Evolutionary conservation across 1,140 invertebrate genomes (phyloP), one percentile per base, ranked within the genome.

Genomic region (Oedothorax gibbosus): DNA sequence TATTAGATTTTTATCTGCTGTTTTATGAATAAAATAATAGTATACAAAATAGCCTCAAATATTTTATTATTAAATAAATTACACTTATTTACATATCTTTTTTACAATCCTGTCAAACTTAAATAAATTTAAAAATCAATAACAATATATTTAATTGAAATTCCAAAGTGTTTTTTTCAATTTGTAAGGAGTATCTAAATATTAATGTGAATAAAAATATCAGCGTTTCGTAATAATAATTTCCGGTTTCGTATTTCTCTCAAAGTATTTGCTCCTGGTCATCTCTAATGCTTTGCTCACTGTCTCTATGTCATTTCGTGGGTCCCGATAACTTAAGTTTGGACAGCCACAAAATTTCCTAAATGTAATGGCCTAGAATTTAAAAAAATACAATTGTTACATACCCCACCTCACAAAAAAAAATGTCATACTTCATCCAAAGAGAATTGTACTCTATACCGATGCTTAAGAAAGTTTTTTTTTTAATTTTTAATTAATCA

Each of bases 331-430:
- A 14, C 21, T 50, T 15, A 88, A 60, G 54, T n/a, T 66, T 12
- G 87, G 85, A 78, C 88, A 88, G 65, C 75, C 62, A 82, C 86
- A 87, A 51, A 77, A 50, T 21, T 11, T 11, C 5, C 88, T 49
- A 10, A 85, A 35, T 64, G 81, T 71, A 7, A 88, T 10, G 6
- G 87, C 83, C 83, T 85, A 35, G 35, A 73, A 75, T 8, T 11
- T n/a, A 62, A n/a, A 7, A 62, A 62, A n/a, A n/a, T 62, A 62
- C 60, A 62, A n/a, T n/a, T n/a, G 18, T n/a, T 7, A 12, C 60
- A 62, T 8, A 62, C 60, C 15, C 18, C 18, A 35, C 0, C 0
- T 21, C 3, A 68, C 10, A 68, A 2, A 35, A 35, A 35, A 5
- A 35, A 35, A 35, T 35, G 35, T 35, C 35, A 35, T 35, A 35